Percentiles rank a stretch among this genome's conserved stretches.
phyloP scores from a whole-genome alignment of 2,888 invertebrate genomes.

The Coenonympha glycerion region DNA sequence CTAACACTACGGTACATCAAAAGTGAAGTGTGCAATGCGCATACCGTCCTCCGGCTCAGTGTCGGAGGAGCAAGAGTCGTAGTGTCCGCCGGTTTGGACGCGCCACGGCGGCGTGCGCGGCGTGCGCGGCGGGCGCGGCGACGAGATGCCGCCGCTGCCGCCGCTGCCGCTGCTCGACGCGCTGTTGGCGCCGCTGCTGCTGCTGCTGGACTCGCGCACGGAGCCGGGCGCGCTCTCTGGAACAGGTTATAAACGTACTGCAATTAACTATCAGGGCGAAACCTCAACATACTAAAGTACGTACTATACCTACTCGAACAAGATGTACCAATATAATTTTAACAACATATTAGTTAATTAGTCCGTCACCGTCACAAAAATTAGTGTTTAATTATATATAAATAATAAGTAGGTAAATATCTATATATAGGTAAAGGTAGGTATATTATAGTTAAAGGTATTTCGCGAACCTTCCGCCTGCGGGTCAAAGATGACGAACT shows the following conservation, averaged over 20 bases:
- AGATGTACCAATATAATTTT: too few relatives aligned
- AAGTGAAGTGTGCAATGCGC: too few relatives aligned
- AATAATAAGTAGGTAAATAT: neutral
- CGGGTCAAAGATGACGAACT: conserved; percentile 97
- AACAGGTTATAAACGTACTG: conserved; percentile 3
- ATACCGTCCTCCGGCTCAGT: conserved; percentile 75
- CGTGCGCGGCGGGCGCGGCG: conserved; percentile 50
- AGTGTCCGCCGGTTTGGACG: conserved; percentile 42
- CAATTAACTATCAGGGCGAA: too few relatives aligned
- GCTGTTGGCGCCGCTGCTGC: conserved; percentile 50
- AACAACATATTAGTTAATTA: too few relatives aligned
- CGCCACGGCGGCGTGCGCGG: conserved; percentile 49
- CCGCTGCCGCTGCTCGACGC: conserved; percentile 42
- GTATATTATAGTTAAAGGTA: too few relatives aligned
- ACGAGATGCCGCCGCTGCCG: conserved; percentile 39
- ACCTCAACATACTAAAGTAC: too few relatives aligned
- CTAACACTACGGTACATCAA: too few relatives aligned
- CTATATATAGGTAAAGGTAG: too few relatives aligned
- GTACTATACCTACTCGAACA: too few relatives aligned
- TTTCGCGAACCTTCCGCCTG: conserved; percentile 87
- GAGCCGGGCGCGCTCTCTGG: conserved; percentile 30
- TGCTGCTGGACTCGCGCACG: conserved; percentile 46
- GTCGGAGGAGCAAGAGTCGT: conserved; percentile 75
- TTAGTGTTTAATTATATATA: too few relatives aligned
- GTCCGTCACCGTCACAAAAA: too few relatives aligned